Evolutionary conservation across 1,140 invertebrate genomes (phyloP), one percentile per base, ranked within the genome.

Genomic region (Triops cancriformis): DNA sequence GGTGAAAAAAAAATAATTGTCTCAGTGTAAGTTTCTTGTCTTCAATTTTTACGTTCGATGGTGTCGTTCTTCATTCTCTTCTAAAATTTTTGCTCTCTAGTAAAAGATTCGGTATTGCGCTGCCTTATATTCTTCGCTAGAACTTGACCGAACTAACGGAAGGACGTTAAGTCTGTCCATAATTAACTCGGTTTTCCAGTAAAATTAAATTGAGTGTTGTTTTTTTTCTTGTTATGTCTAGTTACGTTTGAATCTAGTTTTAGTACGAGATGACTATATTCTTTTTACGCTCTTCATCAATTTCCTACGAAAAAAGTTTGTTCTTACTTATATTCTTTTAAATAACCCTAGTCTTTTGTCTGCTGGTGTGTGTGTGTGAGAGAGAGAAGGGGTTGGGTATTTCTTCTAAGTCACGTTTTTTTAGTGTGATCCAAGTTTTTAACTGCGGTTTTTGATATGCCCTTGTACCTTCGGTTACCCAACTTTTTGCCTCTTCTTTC

Each of bases 401-500:
- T n/a, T 64, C 18, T 18, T 23, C 18, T 18, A 23, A 64, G 51
- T 64, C 51, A 64, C 51, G 10, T 64, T 18, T 64, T 64, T n/a
- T 64, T 10, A 64, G 31, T 37, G 31, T 18, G 51, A n/a, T 64
- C n/a, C 51, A 64, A 64, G 51, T 64, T 64, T 37, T 37, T 64
- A 64, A 64, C 51, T 64, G 51, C 51, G n/a, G 14, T 12, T 64
- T 64, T 64, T 64, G 10, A 64, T 64, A 64, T 64, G 23, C 14
- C n/a, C 23, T 64, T 64, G 14, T 64, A 64, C 18, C 51, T 23
- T 23, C 51, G 51, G 51, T 64, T 77, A 23, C 51, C 76, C 78
- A 77, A 79, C 76, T 79, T 79, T 37, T 79, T 77, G 76, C 78
- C 79, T 74, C 64, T 76, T 76, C 78, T 79, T 73, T 77, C 77